Evolutionary conservation across 1,140 invertebrate species (phyloP).

Genomic region (Andricus grossulariae): DNA sequence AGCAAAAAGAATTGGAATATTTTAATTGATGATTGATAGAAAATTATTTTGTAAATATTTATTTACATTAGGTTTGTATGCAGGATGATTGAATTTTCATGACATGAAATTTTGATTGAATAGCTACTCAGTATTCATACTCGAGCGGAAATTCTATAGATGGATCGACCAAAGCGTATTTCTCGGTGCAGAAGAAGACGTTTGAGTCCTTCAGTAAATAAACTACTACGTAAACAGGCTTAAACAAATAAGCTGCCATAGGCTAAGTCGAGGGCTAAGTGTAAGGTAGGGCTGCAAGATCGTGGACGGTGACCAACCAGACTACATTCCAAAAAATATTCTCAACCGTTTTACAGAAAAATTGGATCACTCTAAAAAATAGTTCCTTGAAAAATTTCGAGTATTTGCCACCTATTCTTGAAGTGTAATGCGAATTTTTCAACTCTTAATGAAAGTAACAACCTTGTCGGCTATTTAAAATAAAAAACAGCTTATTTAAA

Average conservation of each 20-base stretch:
- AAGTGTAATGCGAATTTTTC: too few species aligned
- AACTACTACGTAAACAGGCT: conserved; percentile 26
- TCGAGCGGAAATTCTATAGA: neutral
- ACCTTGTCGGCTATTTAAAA: too few species aligned
- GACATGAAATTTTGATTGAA: neutral
- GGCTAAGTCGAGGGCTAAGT: neutral
- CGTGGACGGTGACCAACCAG: conserved; percentile 7
- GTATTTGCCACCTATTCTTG: too few species aligned
- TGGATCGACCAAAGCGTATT: neutral
- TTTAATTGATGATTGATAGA: too few species aligned
- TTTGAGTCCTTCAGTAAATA: conserved; percentile 13
- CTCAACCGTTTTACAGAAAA: neutral
- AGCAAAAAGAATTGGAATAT: too few species aligned
- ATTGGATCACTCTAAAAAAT: too few species aligned
- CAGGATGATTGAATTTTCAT: too few species aligned
- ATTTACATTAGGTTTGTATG: too few species aligned
- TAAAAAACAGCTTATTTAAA: too few species aligned
- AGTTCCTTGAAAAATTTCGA: too few species aligned
- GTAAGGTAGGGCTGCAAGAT: neutral
- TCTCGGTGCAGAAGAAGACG: conserved; percentile 16
- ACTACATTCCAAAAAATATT: conserved; percentile 7
- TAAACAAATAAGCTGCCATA: conserved; percentile 23
- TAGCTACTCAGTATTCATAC: neutral
- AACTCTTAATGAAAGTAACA: too few species aligned
- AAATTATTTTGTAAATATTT: too few species aligned